A percentile compares a stretch with the other conserved stretches of the same genome.
Conservation (phyloP, 1,140 invertebrate species). For the Rhynchophorus ferrugineus region DNA sequence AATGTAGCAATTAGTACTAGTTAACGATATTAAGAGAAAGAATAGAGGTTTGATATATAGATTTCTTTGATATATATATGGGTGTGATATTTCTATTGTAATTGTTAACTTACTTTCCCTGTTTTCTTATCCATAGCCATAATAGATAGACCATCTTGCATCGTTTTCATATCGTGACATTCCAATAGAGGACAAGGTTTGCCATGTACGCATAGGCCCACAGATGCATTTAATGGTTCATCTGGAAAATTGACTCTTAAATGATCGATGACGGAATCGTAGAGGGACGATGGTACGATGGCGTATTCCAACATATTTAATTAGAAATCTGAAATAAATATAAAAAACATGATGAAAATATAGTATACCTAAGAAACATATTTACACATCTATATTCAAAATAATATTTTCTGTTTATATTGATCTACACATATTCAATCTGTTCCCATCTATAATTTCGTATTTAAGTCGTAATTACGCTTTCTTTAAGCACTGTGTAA, state of each 20-base stretch:
- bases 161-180: constrained; percentile 58
- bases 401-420: too few relatives aligned
- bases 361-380: too few relatives aligned
- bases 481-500: too few relatives aligned
- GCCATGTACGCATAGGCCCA: constrained; percentile 60
- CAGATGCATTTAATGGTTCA: constrained; percentile 68
- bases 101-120: constrained; percentile 49
- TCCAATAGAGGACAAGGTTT: constrained; percentile 63
- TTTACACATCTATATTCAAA: too few relatives aligned
- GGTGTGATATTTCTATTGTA: too few relatives aligned
- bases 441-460: too few relatives aligned
- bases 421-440: too few relatives aligned
- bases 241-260: constrained; percentile 70
- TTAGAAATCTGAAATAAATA: not conserved
- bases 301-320: constrained; percentile 42
- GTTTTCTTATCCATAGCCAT: constrained; percentile 54
- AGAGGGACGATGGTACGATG: constrained; percentile 46
- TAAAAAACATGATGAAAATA: not conserved
- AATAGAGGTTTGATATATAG: too few relatives aligned
- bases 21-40: too few relatives aligned
- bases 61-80: too few relatives aligned
- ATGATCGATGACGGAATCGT: constrained; percentile 57
- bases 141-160: constrained; percentile 63
- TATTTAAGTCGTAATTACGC: too few relatives aligned
- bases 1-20: too few relatives aligned